A percentile compares a stretch with the other conserved stretches of the same genome.
Evolutionary conservation across 2,888 invertebrate genomes (phyloP).

Genomic region (Leucoma salicis): DNA sequence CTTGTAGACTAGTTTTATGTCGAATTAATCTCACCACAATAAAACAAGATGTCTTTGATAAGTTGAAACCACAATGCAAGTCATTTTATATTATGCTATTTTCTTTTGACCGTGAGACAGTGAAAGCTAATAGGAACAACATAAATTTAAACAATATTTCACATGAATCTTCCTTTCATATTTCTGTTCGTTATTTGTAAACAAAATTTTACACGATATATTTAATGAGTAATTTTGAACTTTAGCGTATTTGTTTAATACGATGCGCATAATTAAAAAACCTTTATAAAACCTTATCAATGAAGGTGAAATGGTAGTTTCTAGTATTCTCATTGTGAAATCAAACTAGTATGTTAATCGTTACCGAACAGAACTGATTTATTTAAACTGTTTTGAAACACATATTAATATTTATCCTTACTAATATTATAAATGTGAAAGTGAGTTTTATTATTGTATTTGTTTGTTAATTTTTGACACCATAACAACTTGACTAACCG

Average conservation of each 20-base stretch:
- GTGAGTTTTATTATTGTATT: too few species aligned
- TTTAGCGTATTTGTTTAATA: slow-evolving; percentile 11
- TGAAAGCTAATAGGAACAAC: slow-evolving; percentile 56
- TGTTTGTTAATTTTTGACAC: too few species aligned
- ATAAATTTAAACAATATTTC: slow-evolving; percentile 54
- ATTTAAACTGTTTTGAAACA: neutral
- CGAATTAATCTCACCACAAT: slow-evolving; percentile 16
- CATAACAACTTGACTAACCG: too few species aligned
- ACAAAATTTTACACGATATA: slow-evolving; percentile 26
- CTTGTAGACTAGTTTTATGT: slow-evolving; percentile 8
- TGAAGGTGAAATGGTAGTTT: neutral
- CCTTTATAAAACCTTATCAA: too few species aligned
- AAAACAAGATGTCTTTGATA: slow-evolving; percentile 29
- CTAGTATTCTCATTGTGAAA: neutral
- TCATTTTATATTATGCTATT: slow-evolving; percentile 22
- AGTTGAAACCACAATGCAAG: slow-evolving; percentile 33
- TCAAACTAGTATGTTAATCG: neutral
- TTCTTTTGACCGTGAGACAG: slow-evolving; percentile 55
- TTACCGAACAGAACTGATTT: neutral
- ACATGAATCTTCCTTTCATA: slow-evolving; percentile 54
- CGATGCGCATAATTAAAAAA: too few species aligned
- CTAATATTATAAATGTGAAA: too few species aligned
- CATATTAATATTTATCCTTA: neutral
- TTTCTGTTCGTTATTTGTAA: slow-evolving; percentile 40
- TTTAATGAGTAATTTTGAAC: slow-evolving; percentile 31